Base-by-base conservation (phyloP, 2,888 invertebrate genomes). In the Molanna angustata region DNA sequence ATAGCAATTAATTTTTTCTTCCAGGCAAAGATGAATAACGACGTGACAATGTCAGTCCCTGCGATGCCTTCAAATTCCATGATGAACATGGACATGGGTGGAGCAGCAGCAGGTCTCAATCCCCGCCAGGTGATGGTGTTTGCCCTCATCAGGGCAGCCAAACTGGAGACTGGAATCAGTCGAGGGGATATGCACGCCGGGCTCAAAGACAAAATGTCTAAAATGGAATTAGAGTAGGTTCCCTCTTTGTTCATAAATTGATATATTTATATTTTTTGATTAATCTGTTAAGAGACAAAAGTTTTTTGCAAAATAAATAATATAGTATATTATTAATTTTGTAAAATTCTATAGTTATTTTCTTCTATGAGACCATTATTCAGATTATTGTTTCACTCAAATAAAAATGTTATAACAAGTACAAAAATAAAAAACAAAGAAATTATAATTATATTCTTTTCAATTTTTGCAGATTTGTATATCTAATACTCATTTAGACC, bases 111-210 rank as follows among this genome's bases (percentile, higher is more conserved):
- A 61, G 76, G 76, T 1, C 65, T 77, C 40, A 76, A 76, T 58
- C 66, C 70, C 4, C 67, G 76, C 4, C 77, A 77, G 64, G 71
- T 73, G 69, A 67, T 77, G 69, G 76, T 77, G 4, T 76, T 75
- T 60, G 73, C 73, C 49, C 64, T 74, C 7, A 77, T 77, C 17
- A 63, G 72, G 54, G 73, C 73, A 18, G 74, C 76, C 3, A 70
- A 70, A 6, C 60, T 72, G 6, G 76, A 76, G 48, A 74, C 75
- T 57, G 77, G 77, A 1, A 76, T 76, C 40, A 76, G 75, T 60
- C 74, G 74, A 62, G 71, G 72, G 47, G 77, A 77, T 53, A 76
- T 77, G 73, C 70, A 70, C 64, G 62, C 68, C 3, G 63, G 71
- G 40, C 57, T 77, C 9, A 74, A 74, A 55, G 74, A 74, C 42